phyloP scores from a whole-genome alignment of 2,888 invertebrate species.

The Coecobrya sp. region DNA sequence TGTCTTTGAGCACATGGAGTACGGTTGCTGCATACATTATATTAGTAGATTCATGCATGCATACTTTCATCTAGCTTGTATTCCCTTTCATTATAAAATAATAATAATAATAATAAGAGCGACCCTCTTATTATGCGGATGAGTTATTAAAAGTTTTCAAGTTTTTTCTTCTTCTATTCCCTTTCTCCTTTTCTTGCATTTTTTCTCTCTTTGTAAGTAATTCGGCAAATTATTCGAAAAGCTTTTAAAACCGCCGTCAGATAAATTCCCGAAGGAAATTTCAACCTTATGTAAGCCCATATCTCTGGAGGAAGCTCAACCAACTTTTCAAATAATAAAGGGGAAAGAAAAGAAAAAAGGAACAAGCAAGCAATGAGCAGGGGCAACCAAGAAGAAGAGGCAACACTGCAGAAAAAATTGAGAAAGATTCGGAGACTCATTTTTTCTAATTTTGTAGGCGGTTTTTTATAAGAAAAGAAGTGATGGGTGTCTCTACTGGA shows the following conservation, averaged over 20 bases:
- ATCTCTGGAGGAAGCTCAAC: constrained; percentile 78
- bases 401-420: constrained; percentile 62
- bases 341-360: constrained; percentile 52
- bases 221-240: constrained; percentile 84
- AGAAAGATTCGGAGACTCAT: constrained; percentile 66
- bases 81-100: constrained; percentile 79
- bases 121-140: constrained; percentile 81
- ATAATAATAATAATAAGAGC: constrained; percentile 68
- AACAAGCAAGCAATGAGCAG: constrained; percentile 35
- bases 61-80: constrained; percentile 28
- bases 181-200: constrained; percentile 38
- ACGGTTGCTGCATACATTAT: neutral
- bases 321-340: constrained; percentile 78
- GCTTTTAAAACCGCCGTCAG: constrained; percentile 84
- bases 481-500: constrained; percentile 47
- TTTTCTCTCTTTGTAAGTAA: constrained; percentile 73
- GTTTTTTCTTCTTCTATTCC: constrained; percentile 50
- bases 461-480: constrained; percentile 52
- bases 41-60: constrained; percentile 16
- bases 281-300: constrained; percentile 76
- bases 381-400: constrained; percentile 62
- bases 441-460: constrained; percentile 80
- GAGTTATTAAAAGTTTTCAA: constrained; percentile 82
- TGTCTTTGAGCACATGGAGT: neutral
- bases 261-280: constrained; percentile 81